Conservation (phyloP, 2,797 vertebrate genomes). For the Poeciliopsis turneri region DNA sequence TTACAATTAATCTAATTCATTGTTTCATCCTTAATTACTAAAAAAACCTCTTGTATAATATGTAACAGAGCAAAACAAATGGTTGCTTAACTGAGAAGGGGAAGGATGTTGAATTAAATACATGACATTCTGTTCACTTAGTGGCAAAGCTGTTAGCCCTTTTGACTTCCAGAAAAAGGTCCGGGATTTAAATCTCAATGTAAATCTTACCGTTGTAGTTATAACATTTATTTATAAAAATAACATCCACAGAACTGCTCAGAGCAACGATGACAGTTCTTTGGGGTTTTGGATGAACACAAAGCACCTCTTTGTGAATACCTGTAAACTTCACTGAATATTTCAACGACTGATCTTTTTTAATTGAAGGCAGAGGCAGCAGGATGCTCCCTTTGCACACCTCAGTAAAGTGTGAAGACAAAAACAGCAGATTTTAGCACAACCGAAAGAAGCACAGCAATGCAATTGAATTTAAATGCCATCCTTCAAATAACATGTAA, state of each 20-base stretch:
- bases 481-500: not conserved
- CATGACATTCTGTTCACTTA: not conserved
- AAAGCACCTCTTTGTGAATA: not conserved
- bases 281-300: not conserved
- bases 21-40: too few relatives aligned
- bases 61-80: not conserved
- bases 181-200: not conserved
- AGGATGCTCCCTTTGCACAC: conserved; percentile 9
- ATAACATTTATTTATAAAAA: not conserved
- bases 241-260: not conserved
- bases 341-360: not conserved
- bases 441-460: not conserved
- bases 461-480: not conserved
- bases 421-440: not conserved
- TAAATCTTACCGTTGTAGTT: not conserved
- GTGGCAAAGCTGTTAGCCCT: not conserved
- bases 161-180: not conserved
- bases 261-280: not conserved
- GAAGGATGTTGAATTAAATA: not conserved
- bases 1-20: too few relatives aligned
- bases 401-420: not conserved
- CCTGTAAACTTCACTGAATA: not conserved
- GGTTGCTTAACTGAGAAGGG: not conserved
- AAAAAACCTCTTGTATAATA: not conserved
- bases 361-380: conserved; percentile 13